A percentile compares a stretch with the other conserved stretches of the same genome.
phyloP scores from a whole-genome alignment of 1,140 invertebrate genomes.

The Ruditapes philippinarum region DNA sequence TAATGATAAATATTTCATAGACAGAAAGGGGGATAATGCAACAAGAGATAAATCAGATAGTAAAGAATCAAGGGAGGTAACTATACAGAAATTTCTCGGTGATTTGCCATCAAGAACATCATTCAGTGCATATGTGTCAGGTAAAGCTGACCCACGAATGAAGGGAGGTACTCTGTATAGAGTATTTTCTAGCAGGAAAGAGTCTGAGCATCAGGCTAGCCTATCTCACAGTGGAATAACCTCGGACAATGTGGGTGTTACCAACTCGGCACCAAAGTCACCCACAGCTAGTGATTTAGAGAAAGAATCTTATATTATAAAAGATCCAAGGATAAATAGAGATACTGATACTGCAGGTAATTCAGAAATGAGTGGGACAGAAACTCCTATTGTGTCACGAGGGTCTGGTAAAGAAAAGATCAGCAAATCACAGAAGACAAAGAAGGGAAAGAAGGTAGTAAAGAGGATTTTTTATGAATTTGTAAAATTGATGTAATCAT shows the following conservation, averaged over 20 bases:
- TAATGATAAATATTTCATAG: conserved; percentile 47
- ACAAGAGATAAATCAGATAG: neutral
- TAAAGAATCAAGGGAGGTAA: conserved; percentile 48
- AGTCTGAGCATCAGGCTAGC: neutral
- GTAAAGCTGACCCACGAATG: conserved; percentile 35
- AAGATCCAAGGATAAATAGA: neutral
- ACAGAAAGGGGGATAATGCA: conserved; percentile 39
- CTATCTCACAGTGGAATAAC: conserved; percentile 48
- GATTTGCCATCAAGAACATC: conserved; percentile 31
- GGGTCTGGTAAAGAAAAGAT: neutral
- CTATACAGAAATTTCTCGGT: conserved; percentile 50
- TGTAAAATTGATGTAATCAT: too few relatives aligned
- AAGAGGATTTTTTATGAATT: too few relatives aligned
- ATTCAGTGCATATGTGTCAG: conserved; percentile 42
- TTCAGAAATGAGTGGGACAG: neutral
- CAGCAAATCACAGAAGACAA: neutral
- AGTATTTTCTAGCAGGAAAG: neutral
- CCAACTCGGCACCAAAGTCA: neutral
- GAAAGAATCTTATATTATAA: neutral
- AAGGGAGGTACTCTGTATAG: conserved; percentile 35
- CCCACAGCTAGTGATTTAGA: neutral
- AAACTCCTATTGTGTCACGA: neutral
- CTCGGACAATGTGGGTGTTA: conserved; percentile 36
- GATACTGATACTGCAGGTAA: neutral
- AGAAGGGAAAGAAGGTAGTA: neutral